Conservation (phyloP, 2,113 vertebrate genomes). For the Carollia perspicillata region DNA sequence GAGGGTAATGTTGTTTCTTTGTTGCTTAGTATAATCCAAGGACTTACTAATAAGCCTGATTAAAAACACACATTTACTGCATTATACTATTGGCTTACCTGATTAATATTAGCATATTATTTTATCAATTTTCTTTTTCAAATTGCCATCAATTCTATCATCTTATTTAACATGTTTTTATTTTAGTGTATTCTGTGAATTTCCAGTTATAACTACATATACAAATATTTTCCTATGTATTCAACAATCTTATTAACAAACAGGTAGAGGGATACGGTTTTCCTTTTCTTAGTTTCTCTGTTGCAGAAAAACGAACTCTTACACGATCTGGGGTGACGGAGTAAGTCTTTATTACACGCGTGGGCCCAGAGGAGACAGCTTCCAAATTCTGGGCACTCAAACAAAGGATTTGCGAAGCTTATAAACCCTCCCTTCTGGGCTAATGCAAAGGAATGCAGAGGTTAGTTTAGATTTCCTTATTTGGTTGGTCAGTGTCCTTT, state of each 20-base stretch:
- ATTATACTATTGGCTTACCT: background rate
- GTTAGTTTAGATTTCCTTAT: too few relatives aligned
- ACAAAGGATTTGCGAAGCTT: too few relatives aligned
- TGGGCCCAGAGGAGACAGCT: too few relatives aligned
- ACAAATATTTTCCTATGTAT: background rate
- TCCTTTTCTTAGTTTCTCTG: background rate
- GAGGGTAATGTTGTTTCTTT: constrained; percentile 21
- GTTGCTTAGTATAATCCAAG: background rate
- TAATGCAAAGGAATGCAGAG: too few relatives aligned
- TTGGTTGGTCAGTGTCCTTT: too few relatives aligned
- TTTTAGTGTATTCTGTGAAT: constrained; percentile 25
- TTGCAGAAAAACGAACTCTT: too few relatives aligned
- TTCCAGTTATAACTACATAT: background rate
- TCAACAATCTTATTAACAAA: background rate
- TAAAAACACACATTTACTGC: constrained; percentile 6
- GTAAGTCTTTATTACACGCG: too few relatives aligned
- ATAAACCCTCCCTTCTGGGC: too few relatives aligned
- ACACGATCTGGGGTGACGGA: too few relatives aligned
- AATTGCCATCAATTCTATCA: background rate
- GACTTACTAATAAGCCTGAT: background rate
- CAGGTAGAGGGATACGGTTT: background rate
- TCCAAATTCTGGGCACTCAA: too few relatives aligned
- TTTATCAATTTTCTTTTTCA: background rate
- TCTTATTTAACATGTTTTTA: background rate
- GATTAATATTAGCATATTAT: background rate